Evolutionary conservation across 2,888 invertebrate genomes (phyloP).

Genomic region (Ormyrus pomaceus): DNA sequence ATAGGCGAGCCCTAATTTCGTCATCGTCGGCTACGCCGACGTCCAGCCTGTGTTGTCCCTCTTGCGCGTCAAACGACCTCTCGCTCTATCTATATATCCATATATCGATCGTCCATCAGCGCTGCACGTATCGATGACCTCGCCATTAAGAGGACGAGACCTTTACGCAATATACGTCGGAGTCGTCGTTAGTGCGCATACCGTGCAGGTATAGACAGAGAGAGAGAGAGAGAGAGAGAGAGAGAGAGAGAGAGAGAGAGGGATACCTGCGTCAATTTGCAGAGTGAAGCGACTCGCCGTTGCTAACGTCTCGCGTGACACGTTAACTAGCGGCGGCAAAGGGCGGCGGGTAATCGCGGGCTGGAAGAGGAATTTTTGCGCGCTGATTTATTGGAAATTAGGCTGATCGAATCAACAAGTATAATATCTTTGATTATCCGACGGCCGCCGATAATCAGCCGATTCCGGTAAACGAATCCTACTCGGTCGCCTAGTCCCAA

Average conservation of each 20-base stretch:
- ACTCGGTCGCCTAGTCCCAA: not conserved
- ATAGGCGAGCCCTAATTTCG: slow-evolving; percentile 31
- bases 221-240: slow-evolving; percentile 4
- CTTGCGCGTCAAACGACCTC: slow-evolving; percentile 25
- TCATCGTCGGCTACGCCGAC: not conserved
- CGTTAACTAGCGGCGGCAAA: no score
- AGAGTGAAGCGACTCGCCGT: not conserved
- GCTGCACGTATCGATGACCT: slow-evolving; percentile 37
- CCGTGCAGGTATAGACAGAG: not conserved
- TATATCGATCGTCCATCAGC: slow-evolving; percentile 22
- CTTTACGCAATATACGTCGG: slow-evolving; percentile 18
- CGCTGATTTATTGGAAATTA: no score
- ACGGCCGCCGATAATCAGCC: slow-evolving; percentile 22
- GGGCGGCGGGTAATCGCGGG: no score
- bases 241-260: not conserved
- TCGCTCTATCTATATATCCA: not conserved
- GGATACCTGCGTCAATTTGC: slow-evolving; percentile 11
- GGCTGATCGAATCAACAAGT: no score
- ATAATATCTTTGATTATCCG: slow-evolving; percentile 25
- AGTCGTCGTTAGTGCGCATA: not conserved
- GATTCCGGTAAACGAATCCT: slow-evolving; percentile 51
- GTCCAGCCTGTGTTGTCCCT: not conserved
- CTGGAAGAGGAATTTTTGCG: no score
- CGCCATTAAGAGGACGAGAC: slow-evolving; percentile 36
- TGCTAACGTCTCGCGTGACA: not conserved